Base-by-base conservation (phyloP, 1,140 invertebrate genomes). In the Trachymyrmex septentrionalis region DNA sequence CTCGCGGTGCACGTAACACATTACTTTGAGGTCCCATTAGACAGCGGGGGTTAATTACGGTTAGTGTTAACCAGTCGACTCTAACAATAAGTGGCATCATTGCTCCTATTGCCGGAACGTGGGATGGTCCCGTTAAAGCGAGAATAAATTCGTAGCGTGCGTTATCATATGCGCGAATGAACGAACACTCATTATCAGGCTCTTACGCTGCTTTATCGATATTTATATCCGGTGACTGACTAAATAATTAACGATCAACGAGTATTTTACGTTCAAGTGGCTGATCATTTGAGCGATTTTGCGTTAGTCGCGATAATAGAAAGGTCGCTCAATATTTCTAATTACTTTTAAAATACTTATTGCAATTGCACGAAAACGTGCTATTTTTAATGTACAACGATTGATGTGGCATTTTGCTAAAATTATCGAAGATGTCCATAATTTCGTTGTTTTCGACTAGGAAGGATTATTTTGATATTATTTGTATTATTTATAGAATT, bases 51-150 rank as follows among this genome's bases (percentile, higher is more conserved):
- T 81, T 81, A 71, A 81, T 81, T 34, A 71, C 21, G 16, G 53
- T 81, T 81, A 81, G 59, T 81, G 53, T 50, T 71, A 81, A 71
- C 78, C 66, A 81, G 59, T 81, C 78, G 64, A 34, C 34, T 71
- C 34, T 44, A 10, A 44, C 38, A 44, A 16, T 81, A 81, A 81
- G 66, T 81, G 53, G 21, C 50, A 57, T 71, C 78, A 66, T 71
- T 81, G 78, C 67, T 57, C 63, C 78, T 71, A 71, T 71, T 57
- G 67, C 53, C 12, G 19, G 59, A 2, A 66, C 78, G 50, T 71
- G 16, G 14, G 48, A 81, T 44, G 64, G 50, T 34, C 64, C 21
- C 16, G 21, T 81, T 71, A 48, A 16, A 24, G 53, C 34, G 66
- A 38, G 64, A 71, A 81, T 81, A 59, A 81, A 71, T 81, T 81